Evolutionary conservation across 2,113 vertebrate genomes (phyloP), one percentile per base, ranked within the genome.

Genomic region (Herpetotheres cachinnans): DNA sequence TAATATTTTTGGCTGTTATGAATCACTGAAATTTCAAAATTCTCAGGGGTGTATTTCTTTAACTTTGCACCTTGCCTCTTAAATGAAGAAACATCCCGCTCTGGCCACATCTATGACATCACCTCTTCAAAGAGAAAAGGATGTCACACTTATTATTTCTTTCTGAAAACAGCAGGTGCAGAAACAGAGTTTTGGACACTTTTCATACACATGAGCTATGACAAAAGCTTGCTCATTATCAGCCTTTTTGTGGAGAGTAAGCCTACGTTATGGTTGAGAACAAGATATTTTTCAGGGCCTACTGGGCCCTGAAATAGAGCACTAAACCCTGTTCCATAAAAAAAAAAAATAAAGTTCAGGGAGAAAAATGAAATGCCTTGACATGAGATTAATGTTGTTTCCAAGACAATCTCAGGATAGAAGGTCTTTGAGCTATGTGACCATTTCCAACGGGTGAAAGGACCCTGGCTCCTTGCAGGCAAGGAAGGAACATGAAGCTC

Each of bases 11-110:
- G 20, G 20, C 13, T 72, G 71, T 73, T 70, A 71, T 55, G 58
- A 82, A 88, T 65, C 36, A 65, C 26, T 61, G 36, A 85, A 91
- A 85, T 82, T 34, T 80, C 38, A 69, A 24, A 90, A 80, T 55
- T 84, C 81, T 96, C 90, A 18, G 16, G 27, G 50, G 83, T 84
- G 17, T 95, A 40, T 90, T 97, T 96, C 87, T 91, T 79, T 95
- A 93, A 71, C 71, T 80, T 86, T 59, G 29, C 42, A 94, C 67
- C 80, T 83, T 95, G 50, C 34, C 38, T 95, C 34, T 94, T 80
- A 87, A 90, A 65, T 56, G 66, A 93, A 85, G 54, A 87, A 96
- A 58, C 6, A 62, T 34, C 59, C 38, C 1, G 0, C 38, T 86
- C 38, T 91, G 54, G 40, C 27, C 25, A 27, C 38, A 88, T 58